A percentile compares a stretch with the other conserved stretches of the same genome.
Evolutionary conservation across 1,140 invertebrate species (phyloP).

Genomic region (Phymastichus coffea): DNA sequence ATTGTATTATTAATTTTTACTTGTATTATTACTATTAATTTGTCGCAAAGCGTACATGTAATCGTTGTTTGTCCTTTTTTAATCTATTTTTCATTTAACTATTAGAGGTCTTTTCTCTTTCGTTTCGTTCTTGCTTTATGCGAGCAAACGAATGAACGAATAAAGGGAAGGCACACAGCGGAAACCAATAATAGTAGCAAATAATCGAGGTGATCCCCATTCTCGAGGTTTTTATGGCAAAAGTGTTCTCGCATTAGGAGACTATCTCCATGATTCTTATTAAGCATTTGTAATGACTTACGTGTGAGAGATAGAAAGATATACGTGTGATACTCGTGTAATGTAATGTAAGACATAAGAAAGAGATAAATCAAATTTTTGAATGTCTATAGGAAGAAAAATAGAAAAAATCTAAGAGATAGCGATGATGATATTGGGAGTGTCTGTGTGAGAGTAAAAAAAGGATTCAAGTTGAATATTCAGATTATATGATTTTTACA

Average conservation of each 20-base stretch:
- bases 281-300: constrained; percentile 24
- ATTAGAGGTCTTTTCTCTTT: background rate
- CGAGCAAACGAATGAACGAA: background rate
- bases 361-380: constrained; percentile 27
- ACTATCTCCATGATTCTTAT: constrained; percentile 18
- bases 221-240: constrained; percentile 5
- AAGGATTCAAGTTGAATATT: constrained; percentile 24
- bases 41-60: background rate
- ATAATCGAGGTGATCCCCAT: constrained; percentile 11
- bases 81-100: background rate
- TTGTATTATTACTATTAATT: constrained; percentile 11
- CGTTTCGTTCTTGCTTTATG: background rate
- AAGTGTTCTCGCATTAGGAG: constrained; percentile 22
- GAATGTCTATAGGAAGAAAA: constrained; percentile 22
- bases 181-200: constrained; percentile 17
- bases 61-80: constrained; percentile 2
- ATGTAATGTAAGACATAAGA: background rate
- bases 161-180: background rate
- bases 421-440: background rate
- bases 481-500: constrained; percentile 29
- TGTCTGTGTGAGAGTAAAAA: constrained; percentile 13
- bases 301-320: background rate
- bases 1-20: constrained; percentile 4
- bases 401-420: constrained; percentile 6
- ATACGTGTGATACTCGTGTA: constrained; percentile 1